Evolutionary conservation across 2,797 vertebrate species (phyloP).

Genomic region (Hipposideros larvatus): DNA sequence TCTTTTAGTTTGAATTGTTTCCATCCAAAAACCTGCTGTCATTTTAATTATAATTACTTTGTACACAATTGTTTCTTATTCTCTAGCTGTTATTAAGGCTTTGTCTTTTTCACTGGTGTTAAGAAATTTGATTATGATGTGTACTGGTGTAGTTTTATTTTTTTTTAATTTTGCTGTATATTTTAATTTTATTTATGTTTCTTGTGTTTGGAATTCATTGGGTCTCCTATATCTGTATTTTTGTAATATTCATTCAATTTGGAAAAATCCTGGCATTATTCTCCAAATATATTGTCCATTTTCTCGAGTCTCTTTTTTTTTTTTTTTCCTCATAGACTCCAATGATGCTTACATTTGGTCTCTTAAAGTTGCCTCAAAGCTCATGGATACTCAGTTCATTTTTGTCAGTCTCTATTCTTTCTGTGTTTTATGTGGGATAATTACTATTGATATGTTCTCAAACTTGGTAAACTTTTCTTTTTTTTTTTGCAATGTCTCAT

Average conservation of each 20-base stretch:
- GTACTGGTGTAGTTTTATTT: not conserved
- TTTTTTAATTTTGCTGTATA: not conserved
- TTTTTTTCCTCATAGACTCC: not conserved
- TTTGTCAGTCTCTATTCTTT: not conserved
- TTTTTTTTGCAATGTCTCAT: not conserved
- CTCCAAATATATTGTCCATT: not conserved
- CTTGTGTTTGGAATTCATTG: not conserved
- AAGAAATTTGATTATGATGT: not conserved
- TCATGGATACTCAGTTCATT: not conserved
- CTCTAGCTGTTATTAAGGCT: not conserved
- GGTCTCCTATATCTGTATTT: not conserved
- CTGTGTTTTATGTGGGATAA: not conserved
- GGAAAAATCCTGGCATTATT: not conserved
- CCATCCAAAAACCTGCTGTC: not conserved
- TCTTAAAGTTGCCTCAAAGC: not conserved
- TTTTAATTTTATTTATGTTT: not conserved
- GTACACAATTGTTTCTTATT: not conserved
- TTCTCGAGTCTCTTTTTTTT: not conserved
- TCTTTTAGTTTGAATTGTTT: not conserved
- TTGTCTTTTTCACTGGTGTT: not conserved
- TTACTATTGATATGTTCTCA: not conserved
- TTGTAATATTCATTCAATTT: not conserved
- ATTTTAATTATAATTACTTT: not conserved
- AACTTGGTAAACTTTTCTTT: not conserved
- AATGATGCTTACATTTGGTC: not conserved